Evolutionary conservation across 1,140 invertebrate species (phyloP), one percentile per base, ranked within the genome.

Genomic region (Cotesia typhae): DNA sequence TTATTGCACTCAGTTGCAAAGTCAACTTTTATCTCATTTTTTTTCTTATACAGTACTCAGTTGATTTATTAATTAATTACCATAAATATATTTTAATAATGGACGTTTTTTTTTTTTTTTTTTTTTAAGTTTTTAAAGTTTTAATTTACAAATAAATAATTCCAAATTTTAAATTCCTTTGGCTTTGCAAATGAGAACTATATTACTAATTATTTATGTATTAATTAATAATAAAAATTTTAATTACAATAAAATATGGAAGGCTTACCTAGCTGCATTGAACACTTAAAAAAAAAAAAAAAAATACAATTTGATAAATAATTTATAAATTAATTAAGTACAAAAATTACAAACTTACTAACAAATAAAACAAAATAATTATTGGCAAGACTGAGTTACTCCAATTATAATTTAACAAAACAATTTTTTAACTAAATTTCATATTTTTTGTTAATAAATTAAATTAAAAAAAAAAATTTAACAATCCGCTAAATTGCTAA

Each of bases 321-420:
- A 78, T 78, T 71, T 84, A 84, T 83, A 85, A 85, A 86, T 84
- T 86, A 86, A 86, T 86, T 86, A 87, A 87, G 85, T 87, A 87
- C 85, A 86, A 87, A 85, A 86, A 86, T 86, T 86, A 86, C 83
- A 86, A 86, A 86, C 85, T 84, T 84, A 86, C 84, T 83, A 86
- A 86, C 83, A 82, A 83, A 87, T 47, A 47, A 47, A 47, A 47
- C 41, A 47, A 47, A 47, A 41, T 41, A 9, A 47, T 83, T 81
- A 84, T 86, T 87, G 84, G 85, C 85, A 86, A 87, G 83, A 84
- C 84, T 81, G 76, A 79, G 74, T 78, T 82, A 10, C 10, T 71
- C 76, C 76, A 77, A 75, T 75, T 67, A 37, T 70, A 17, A 17
- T 64, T 65, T 47, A 47, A 47, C 41, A 41, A 66, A 35, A n/a